A percentile compares a stretch with the other conserved stretches of the same genome.
Evolutionary conservation across 2,113 vertebrate genomes (phyloP).

Genomic region (Plestiodon gilberti): DNA sequence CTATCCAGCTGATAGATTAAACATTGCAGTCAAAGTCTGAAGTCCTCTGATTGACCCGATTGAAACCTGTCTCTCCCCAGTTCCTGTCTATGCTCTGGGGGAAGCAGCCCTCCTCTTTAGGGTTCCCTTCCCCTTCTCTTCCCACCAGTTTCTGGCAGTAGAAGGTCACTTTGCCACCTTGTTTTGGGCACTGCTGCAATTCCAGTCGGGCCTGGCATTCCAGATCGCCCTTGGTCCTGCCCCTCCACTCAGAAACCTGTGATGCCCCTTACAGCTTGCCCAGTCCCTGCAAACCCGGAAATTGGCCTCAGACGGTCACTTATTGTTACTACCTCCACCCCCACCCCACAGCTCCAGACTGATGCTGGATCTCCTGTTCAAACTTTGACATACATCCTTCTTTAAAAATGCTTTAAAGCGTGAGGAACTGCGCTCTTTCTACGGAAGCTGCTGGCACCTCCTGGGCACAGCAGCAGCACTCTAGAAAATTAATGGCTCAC

Average conservation of each 20-base stretch:
- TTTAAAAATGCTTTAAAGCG: not conserved
- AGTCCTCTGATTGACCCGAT: not conserved
- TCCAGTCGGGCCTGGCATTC: not conserved
- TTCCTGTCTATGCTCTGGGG: not conserved
- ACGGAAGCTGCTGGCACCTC: not conserved
- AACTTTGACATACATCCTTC: too few relatives aligned
- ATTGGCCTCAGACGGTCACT: not conserved
- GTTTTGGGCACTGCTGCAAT: not conserved
- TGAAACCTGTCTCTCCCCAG: not conserved
- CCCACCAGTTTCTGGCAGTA: not conserved
- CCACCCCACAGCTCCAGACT: not conserved
- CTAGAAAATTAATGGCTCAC: conserved; percentile 22
- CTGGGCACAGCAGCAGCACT: not conserved
- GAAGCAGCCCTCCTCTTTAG: not conserved
- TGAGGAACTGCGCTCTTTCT: not conserved
- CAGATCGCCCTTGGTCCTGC: not conserved
- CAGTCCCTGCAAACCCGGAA: not conserved
- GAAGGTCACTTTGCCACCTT: not conserved
- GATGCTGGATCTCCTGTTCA: not conserved
- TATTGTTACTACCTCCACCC: not conserved
- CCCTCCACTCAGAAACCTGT: not conserved
- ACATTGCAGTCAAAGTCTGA: not conserved
- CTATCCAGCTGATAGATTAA: not conserved
- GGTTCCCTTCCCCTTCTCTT: not conserved
- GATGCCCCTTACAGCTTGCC: not conserved